Base-by-base conservation (phyloP, 2,113 vertebrate species). In the Rhadina sibilatrix region DNA sequence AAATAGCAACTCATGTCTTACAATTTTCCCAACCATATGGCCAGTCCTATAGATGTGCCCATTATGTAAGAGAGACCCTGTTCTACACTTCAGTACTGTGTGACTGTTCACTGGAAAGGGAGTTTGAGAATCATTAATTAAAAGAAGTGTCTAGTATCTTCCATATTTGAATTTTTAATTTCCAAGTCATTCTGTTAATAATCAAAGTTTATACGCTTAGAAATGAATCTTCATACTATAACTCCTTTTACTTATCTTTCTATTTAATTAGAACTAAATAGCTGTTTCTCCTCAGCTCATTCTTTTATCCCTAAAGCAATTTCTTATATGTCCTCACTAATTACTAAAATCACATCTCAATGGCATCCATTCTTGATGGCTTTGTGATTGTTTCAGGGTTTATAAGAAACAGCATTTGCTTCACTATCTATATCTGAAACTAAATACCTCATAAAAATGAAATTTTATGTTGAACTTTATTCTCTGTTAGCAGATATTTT, bases 341-440 rank as follows among this genome's bases (percentile, higher is more conserved):
- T 95, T 77, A 72, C 46, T 92, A 85, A 92, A 69, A 69, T 91
- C 20, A 53, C 57, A 69, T 86, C 54, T 93, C 69, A 88, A 74
- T 77, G 70, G 25, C 40, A 80, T 83, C n/a, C 15, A 18, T 83
- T 94, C 75, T 49, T 91, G 46, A 72, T 88, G 49, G 16, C 18
- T 93, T 19, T 74, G 5, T 71, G 57, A 60, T 94, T 68, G 35
- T 78, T 94, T 76, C 77, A 95, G 87, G 13, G 53, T 90, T 94
- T 46, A 38, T 52, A 17, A 91, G 82, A 76, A 96, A 79, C 7
- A 85, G 12, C 11, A 80, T 66, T 82, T 82, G 23, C 57, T 79
- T 91, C 15, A 19, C n/a, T 61, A 49, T 40, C n/a, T 80, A 5
- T 65, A 79, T 80, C 70, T 93, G 63, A 82, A 83, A 91, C 59